Evolutionary conservation across 2,888 invertebrate species (phyloP), one percentile per base, ranked within the genome.

Genomic region (Drosophila phalerata): DNA sequence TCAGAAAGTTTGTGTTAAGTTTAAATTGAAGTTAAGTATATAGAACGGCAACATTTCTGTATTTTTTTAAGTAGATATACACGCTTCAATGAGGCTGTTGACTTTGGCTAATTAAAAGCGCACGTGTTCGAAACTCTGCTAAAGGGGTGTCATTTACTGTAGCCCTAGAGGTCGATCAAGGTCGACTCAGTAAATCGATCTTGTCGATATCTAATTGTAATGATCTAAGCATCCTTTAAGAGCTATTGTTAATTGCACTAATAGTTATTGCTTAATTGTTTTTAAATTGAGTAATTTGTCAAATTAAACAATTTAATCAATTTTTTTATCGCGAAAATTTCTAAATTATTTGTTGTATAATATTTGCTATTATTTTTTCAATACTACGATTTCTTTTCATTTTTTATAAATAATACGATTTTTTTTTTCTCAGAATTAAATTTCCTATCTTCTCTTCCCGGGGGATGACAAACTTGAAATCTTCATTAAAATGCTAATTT

Each of bases 51-150:
- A 52, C 22, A 58, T 66, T 77, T 42, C 13, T 70, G 8, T 47
- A 25, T 37, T 32, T 25, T 63, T 52, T 49, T 37, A 79, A 79
- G 81, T 72, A 63, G 57, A 28, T 6, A 28, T 28, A 28, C 28
- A 28, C 28, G 28, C 28, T 28, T 28, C 28, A 28, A 28, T 28
- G 28, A 68, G 67, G 61, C 78, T 83, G 71, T 83, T 83, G 88
- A 89, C 89, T 68, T 66, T 89, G 71, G 76, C 85, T 83, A 83
- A 83, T 89, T 83, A 87, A 87, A 87, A 66, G 66, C 86, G 52
- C 88, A 75, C 88, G 79, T 74, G 76, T 69, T 38, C 60, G 51
- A 61, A 64, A 25, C 40, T 45, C 30, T 42, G 25, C 45, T 15
- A 52, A 69, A 34, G 48, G 61, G 42, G 42, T 42, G 53, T 32